Percentiles rank a stretch among this genome's conserved stretches.
phyloP scores from a whole-genome alignment of 2,113 vertebrate species.

The Psophia crepitans region DNA sequence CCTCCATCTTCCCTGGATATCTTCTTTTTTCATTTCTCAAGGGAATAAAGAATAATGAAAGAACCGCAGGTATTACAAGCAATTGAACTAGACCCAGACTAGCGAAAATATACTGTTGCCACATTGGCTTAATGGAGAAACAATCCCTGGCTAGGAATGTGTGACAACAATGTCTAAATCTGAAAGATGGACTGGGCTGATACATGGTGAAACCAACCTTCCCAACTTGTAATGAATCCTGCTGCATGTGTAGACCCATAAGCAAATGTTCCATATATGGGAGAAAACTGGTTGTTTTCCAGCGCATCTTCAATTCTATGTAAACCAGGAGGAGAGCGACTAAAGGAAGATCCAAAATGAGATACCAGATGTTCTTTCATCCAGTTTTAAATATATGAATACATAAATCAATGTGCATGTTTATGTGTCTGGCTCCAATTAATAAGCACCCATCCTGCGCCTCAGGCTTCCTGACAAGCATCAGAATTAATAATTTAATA shows the following conservation, averaged over 20 bases:
- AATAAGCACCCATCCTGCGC: constrained; percentile 62
- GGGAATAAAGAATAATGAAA: neutral
- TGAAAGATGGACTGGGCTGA: neutral
- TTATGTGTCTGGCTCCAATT: constrained; percentile 65
- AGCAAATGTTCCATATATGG: neutral
- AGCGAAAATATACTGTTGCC: neutral
- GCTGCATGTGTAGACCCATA: neutral
- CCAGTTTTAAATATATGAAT: constrained; percentile 60
- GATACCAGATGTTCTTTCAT: constrained; percentile 57
- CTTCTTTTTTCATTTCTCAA: constrained; percentile 4
- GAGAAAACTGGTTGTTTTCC: constrained; percentile 14
- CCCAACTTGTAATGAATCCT: neutral
- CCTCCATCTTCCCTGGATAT: neutral
- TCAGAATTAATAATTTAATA: constrained; percentile 63
- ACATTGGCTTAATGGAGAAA: neutral
- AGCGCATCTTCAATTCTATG: constrained; percentile 21
- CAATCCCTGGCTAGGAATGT: neutral
- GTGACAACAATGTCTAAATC: constrained; percentile 9
- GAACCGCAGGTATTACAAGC: neutral
- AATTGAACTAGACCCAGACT: neutral
- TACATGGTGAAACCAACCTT: neutral
- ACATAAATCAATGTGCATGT: constrained; percentile 58
- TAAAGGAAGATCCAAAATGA: constrained; percentile 44
- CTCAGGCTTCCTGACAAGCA: constrained; percentile 57
- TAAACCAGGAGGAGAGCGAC: constrained; percentile 26